Percentiles rank a stretch among this genome's conserved stretches.
Evolutionary conservation across 2,797 vertebrate species (phyloP).

Genomic region (Anguilla megastoma): DNA sequence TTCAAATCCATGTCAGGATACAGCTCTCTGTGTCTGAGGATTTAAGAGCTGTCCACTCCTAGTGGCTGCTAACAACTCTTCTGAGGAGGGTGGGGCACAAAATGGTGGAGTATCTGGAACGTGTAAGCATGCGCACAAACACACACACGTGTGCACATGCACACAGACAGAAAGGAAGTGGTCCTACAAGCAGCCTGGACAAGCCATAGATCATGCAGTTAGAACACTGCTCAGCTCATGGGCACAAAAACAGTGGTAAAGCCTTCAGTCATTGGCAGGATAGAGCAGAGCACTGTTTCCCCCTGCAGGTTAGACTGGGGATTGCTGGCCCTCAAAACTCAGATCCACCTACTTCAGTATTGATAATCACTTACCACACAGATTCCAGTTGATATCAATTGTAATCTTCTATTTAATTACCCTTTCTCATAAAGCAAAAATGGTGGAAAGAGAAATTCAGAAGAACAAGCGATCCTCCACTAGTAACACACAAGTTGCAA

Average conservation of each 20-base stretch:
- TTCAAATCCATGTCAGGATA: constrained; percentile 67
- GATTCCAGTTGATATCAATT: background rate
- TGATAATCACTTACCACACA: background rate
- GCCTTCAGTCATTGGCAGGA: background rate
- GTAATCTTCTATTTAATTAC: background rate
- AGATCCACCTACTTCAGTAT: background rate
- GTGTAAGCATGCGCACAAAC: background rate
- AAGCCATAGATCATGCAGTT: background rate
- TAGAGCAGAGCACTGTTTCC: constrained; percentile 52
- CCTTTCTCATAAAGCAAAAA: background rate
- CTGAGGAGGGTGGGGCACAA: constrained; percentile 55
- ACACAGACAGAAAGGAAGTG: background rate
- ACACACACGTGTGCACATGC: background rate
- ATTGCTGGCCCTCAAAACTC: background rate
- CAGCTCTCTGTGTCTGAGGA: constrained; percentile 60
- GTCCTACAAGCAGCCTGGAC: background rate
- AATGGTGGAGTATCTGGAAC: constrained; percentile 57
- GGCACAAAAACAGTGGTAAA: background rate
- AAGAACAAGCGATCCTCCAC: background rate
- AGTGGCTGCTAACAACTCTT: constrained; percentile 6
- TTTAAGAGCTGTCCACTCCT: constrained; percentile 40
- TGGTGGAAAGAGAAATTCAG: background rate
- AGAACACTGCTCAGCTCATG: background rate
- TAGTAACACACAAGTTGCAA: background rate
- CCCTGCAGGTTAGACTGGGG: constrained; percentile 53